These are phyloP conservation scores for Cryptophagus acutangulus DNA, from an alignment of 2,888 invertebrate genomes.

Conservation along the genomic window DNA sequence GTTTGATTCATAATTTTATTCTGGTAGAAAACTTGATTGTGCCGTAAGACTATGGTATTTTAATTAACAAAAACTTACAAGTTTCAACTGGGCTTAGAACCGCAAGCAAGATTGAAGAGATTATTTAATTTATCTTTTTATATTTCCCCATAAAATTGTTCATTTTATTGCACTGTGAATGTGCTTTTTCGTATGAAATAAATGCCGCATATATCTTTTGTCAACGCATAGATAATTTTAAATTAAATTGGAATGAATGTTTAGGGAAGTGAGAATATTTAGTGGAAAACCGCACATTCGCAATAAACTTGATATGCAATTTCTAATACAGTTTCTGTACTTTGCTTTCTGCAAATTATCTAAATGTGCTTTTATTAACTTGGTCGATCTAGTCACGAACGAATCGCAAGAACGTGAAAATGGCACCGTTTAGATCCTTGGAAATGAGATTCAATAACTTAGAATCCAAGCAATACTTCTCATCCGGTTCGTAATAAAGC, in stretches of 20 bases:
- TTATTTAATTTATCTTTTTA: constrained; percentile 5
- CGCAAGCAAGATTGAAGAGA: constrained; percentile 5
- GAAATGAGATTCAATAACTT: constrained; percentile 46
- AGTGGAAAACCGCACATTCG: no score
- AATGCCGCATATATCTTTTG: constrained; percentile 1
- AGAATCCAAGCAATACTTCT: constrained; percentile 41
- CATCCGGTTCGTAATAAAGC: constrained; percentile 37
- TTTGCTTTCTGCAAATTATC: constrained; percentile 7
- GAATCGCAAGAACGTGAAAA: constrained; percentile 42
- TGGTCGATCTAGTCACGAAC: constrained; percentile 33
- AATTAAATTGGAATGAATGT: no score
- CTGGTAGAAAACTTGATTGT: background rate
- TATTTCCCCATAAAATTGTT: background rate
- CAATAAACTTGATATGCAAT: no score
- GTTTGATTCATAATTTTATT: background rate
- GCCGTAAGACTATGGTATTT: constrained; percentile 3
- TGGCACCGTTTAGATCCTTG: constrained; percentile 38
- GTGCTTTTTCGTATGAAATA: background rate
- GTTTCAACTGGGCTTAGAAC: background rate
- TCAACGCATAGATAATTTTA: no score
- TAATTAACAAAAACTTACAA: constrained; percentile 5
- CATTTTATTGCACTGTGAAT: constrained; percentile 2
- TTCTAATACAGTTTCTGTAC: background rate
- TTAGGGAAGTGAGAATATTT: no score
- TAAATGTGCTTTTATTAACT: constrained; percentile 22